Conservation (phyloP, 2,888 invertebrate genomes). For the Clusia tigrina region DNA sequence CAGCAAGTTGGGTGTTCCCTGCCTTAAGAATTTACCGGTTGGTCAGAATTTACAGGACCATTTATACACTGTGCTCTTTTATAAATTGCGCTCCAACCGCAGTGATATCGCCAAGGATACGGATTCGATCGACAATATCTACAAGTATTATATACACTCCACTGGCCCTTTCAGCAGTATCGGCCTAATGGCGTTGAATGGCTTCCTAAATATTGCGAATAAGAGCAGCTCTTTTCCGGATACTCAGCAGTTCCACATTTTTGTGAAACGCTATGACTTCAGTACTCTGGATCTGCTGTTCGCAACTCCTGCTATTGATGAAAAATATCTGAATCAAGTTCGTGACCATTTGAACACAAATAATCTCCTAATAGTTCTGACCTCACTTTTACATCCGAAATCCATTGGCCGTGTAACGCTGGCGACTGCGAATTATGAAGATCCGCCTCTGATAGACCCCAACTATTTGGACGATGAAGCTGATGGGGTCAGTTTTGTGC, state of each 20-base stretch:
- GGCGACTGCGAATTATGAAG: slow-evolving; percentile 67
- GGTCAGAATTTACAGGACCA: slow-evolving; percentile 82
- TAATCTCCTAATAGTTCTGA: slow-evolving; percentile 56
- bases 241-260: slow-evolving; percentile 12
- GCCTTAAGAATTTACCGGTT: slow-evolving; percentile 62
- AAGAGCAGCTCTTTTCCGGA: slow-evolving; percentile 65
- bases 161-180: slow-evolving; percentile 39
- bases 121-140: slow-evolving; percentile 35
- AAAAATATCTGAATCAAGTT: neutral
- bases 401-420: slow-evolving; percentile 69
- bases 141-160: slow-evolving; percentile 60
- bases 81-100: slow-evolving; percentile 60
- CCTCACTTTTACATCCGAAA: slow-evolving; percentile 65
- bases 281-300: neutral
- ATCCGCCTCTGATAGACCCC: slow-evolving; percentile 70
- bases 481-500: slow-evolving; percentile 66
- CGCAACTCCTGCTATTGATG: neutral
- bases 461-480: slow-evolving; percentile 70
- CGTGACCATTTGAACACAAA: slow-evolving; percentile 30
- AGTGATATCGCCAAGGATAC: slow-evolving; percentile 23
- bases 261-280: neutral
- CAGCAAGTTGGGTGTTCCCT: slow-evolving; percentile 35
- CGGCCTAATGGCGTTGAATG: slow-evolving; percentile 62
- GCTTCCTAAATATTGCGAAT: slow-evolving; percentile 66
- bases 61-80: slow-evolving; percentile 66